phyloP scores from a whole-genome alignment of 1,140 invertebrate genomes.

The Hylyphantes graminicola region DNA sequence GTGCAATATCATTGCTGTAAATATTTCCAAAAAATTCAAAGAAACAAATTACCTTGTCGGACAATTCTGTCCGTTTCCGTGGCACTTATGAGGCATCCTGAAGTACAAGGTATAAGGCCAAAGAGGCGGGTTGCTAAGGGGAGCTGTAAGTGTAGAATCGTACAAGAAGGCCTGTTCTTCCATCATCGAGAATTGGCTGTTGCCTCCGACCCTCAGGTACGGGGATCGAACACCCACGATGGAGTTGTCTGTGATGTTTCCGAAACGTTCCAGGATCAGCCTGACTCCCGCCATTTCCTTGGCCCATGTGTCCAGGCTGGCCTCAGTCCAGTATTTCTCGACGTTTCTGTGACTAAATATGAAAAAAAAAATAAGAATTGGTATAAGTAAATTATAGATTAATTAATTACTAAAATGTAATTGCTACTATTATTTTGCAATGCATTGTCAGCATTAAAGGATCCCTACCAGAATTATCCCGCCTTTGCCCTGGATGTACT shows the following conservation, averaged over 20 bases:
- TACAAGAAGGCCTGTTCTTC: conserved; percentile 96
- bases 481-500: no score
- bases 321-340: conserved; percentile 94
- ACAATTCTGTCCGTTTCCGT: conserved; percentile 90
- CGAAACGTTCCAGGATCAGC: conserved; percentile 90
- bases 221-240: conserved; percentile 94
- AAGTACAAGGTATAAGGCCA: conserved; percentile 99
- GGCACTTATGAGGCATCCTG: conserved; percentile 94
- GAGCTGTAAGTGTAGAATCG: conserved; percentile 95
- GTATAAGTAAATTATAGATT: no score
- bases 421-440: no score
- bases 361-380: background rate
- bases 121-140: conserved; percentile 89
- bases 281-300: conserved; percentile 97
- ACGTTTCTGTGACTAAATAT: conserved; percentile 84
- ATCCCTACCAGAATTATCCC: no score
- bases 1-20: background rate
- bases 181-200: conserved; percentile 98
- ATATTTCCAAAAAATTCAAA: background rate
- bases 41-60: conserved; percentile 73
- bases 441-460: no score
- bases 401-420: no score
- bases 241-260: conserved; percentile 93
- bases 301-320: conserved; percentile 93
- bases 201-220: conserved; percentile 91